Percentiles rank a stretch among this genome's conserved stretches.
phyloP scores from a whole-genome alignment of 2,888 invertebrate species.

The Sarcophaga subvicina region DNA sequence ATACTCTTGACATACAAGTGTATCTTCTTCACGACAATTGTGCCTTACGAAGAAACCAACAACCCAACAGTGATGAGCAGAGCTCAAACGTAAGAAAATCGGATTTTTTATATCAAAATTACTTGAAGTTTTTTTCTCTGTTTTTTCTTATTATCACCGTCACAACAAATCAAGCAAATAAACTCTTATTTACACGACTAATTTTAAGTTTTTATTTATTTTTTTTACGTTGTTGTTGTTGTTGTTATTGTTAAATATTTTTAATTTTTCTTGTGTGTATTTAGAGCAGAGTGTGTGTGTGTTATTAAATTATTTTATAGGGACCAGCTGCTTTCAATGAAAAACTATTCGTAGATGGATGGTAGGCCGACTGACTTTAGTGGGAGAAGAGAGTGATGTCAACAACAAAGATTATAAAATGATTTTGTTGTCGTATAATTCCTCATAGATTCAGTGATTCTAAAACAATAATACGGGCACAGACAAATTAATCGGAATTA shows the following conservation, averaged over 20 bases:
- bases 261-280: neutral
- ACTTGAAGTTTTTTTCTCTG: neutral
- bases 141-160: constrained; percentile 47
- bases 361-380: neutral
- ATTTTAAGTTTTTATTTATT: constrained; percentile 41
- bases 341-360: neutral
- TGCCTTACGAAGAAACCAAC: too few species aligned
- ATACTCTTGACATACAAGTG: constrained; percentile 7
- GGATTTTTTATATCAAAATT: constrained; percentile 46
- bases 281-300: neutral
- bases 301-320: constrained; percentile 21
- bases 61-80: constrained; percentile 17
- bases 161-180: constrained; percentile 56
- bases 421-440: too few species aligned
- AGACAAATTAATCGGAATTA: too few species aligned
- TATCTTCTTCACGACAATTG: neutral
- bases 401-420: neutral
- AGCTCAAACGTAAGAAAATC: constrained; percentile 3
- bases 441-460: too few species aligned
- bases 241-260: constrained; percentile 17
- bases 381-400: neutral
- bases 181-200: constrained; percentile 50
- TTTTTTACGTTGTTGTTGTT: neutral
- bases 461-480: too few species aligned
- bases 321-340: neutral